phyloP scores from a whole-genome alignment of 2,888 invertebrate genomes.

The Leucophora obtusa region DNA sequence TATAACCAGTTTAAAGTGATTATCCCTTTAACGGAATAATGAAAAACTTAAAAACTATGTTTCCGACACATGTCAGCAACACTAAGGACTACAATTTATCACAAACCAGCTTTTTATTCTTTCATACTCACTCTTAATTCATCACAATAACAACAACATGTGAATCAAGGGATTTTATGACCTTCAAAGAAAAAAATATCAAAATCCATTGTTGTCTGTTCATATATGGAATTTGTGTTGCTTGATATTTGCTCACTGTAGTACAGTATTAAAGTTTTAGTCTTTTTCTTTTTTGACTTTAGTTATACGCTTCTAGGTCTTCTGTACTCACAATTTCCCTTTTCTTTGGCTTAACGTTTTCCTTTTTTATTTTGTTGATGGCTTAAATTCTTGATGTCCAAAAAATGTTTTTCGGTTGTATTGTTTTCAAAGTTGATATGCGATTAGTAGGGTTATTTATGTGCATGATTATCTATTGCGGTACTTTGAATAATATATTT shows the following conservation, averaged over 20 bases:
- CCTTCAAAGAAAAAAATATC: slow-evolving; percentile 29
- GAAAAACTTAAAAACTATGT: slow-evolving; percentile 20
- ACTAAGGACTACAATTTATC: slow-evolving; percentile 57
- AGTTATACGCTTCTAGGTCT: not conserved
- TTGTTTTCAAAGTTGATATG: slow-evolving; percentile 21
- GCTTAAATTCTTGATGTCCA: slow-evolving; percentile 27
- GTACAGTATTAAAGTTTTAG: not conserved
- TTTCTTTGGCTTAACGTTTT: slow-evolving; percentile 7
- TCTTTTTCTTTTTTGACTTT: not conserved
- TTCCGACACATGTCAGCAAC: slow-evolving; percentile 55
- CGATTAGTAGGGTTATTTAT: slow-evolving; percentile 39
- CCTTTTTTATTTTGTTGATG: slow-evolving; percentile 2
- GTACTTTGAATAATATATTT: slow-evolving; percentile 17
- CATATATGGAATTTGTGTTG: not conserved
- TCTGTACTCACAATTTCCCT: not conserved
- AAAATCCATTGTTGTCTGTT: slow-evolving; percentile 23
- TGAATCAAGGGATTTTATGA: slow-evolving; percentile 51
- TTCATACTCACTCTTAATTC: slow-evolving; percentile 27
- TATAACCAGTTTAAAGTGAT: slow-evolving; percentile 34
- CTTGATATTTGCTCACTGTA: not conserved
- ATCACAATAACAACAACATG: slow-evolving; percentile 22
- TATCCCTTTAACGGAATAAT: slow-evolving; percentile 21
- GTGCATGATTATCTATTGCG: slow-evolving; percentile 23
- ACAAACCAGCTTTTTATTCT: slow-evolving; percentile 36
- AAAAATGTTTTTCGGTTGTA: slow-evolving; percentile 10